These are phyloP conservation scores for Carterocephalus palaemon DNA, from an alignment of 2,888 invertebrate species.

Conservation along the genomic window DNA sequence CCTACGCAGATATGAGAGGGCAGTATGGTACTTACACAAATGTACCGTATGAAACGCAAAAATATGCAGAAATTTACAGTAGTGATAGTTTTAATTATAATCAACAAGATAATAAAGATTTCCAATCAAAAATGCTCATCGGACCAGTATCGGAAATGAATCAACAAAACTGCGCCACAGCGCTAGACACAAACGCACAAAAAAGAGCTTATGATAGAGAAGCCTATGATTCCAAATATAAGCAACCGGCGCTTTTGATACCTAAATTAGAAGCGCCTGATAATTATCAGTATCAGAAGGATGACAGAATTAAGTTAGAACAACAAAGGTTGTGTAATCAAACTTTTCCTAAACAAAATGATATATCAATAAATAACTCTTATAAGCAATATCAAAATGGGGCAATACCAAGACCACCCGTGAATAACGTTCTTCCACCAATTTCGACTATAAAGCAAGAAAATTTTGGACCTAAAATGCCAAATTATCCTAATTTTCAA, in stretches of 20 bases:
- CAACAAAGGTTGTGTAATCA: conserved; percentile 46
- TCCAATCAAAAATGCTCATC: conserved; percentile 77
- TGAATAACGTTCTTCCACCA: conserved; percentile 63
- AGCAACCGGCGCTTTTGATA: conserved; percentile 67
- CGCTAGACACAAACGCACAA: conserved; percentile 65
- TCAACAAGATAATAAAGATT: conserved; percentile 76
- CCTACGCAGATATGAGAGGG: conserved; percentile 66
- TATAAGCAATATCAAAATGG: conserved; percentile 62
- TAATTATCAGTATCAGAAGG: conserved; percentile 64
- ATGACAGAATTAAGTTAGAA: conserved; percentile 60
- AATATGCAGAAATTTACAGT: conserved; percentile 70
- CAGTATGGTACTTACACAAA: conserved; percentile 63
- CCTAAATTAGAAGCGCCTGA: conserved; percentile 72
- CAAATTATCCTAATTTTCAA: conserved; percentile 58
- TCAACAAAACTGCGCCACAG: conserved; percentile 62
- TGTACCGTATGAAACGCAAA: conserved; percentile 67
- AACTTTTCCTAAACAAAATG: conserved; percentile 40
- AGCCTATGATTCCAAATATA: conserved; percentile 64
- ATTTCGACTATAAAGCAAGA: conserved; percentile 76
- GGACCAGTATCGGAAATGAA: conserved; percentile 77
- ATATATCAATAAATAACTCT: conserved; percentile 42
- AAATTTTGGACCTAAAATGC: conserved; percentile 60
- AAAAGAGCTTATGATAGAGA: conserved; percentile 64
- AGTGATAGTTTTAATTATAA: conserved; percentile 70
- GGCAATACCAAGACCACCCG: conserved; percentile 44